Percentiles rank a stretch among this genome's conserved stretches.
Conservation (phyloP, 2,113 vertebrate species). For the Larimichthys polyactis region DNA sequence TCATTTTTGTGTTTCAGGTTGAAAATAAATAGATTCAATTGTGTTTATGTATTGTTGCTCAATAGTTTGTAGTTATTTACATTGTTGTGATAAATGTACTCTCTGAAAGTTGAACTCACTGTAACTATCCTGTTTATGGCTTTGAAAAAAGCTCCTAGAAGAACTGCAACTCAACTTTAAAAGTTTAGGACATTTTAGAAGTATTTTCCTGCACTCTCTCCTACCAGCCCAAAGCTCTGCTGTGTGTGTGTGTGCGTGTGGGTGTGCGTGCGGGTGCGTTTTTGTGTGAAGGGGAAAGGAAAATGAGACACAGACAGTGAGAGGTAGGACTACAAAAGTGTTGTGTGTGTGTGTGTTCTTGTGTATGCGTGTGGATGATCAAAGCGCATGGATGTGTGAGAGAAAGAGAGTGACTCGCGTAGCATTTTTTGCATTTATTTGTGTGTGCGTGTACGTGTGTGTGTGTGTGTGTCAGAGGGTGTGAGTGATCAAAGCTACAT, state of each 20-base stretch:
- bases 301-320: conserved; percentile 45
- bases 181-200: conserved; percentile 49
- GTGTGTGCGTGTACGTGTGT: conserved; percentile 32
- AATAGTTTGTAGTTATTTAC: not conserved
- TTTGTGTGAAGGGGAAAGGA: conserved; percentile 21
- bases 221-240: conserved; percentile 13
- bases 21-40: conserved; percentile 13
- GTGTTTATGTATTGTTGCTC: conserved; percentile 9
- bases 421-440: conserved; percentile 54
- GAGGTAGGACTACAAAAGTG: conserved; percentile 52
- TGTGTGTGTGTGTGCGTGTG: conserved; percentile 37
- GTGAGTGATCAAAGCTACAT: conserved; percentile 75
- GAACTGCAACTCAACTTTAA: conserved; percentile 31
- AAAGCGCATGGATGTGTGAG: conserved; percentile 65
- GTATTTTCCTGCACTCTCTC: conserved; percentile 10
- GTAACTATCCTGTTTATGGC: conserved; percentile 16
- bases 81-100: conserved; percentile 6
- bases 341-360: conserved; percentile 31
- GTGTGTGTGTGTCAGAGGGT: conserved; percentile 40
- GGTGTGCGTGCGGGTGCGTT: conserved; percentile 14
- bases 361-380: conserved; percentile 65
- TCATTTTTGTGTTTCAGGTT: not conserved
- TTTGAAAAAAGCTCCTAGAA: conserved; percentile 22
- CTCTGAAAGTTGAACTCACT: not conserved
- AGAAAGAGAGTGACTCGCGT: conserved; percentile 61